Evolutionary conservation across 2,888 invertebrate genomes (phyloP).

Genomic region (Synergus itoensis): DNA sequence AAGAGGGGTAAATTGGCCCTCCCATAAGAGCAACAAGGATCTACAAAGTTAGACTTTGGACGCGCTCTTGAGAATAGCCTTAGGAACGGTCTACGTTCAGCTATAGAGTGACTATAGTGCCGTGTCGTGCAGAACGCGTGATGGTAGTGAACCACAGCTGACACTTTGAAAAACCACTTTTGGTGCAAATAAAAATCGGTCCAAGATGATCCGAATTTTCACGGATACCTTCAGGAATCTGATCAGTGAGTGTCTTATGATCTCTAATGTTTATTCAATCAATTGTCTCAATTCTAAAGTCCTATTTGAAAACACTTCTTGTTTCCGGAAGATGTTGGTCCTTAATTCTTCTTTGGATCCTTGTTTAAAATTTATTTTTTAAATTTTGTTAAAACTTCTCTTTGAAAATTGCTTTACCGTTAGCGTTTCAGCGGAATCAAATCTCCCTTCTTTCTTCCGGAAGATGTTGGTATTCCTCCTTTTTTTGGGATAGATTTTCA

Average conservation of each 20-base stretch:
- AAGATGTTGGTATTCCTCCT: no score
- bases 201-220: slow-evolving; percentile 73
- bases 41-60: slow-evolving; percentile 34
- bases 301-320: neutral
- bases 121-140: slow-evolving; percentile 47
- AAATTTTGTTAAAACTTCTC: neutral
- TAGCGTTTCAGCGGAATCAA: neutral
- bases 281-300: neutral
- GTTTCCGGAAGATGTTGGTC: neutral
- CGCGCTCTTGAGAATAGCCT: slow-evolving; percentile 32
- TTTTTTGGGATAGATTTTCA: neutral
- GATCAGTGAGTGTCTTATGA: slow-evolving; percentile 70
- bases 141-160: slow-evolving; percentile 58
- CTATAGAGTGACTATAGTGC: slow-evolving; percentile 30
- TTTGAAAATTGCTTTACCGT: neutral
- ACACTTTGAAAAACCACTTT: slow-evolving; percentile 48
- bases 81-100: slow-evolving; percentile 34
- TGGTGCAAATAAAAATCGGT: slow-evolving; percentile 43
- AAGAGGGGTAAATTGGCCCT: neutral
- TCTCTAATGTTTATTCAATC: neutral
- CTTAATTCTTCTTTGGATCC: neutral
- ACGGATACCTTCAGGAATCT: slow-evolving; percentile 72
- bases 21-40: neutral
- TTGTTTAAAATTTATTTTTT: neutral
- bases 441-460: no score